Conservation (phyloP, 2,888 invertebrate species). For the Timandra comae region DNA sequence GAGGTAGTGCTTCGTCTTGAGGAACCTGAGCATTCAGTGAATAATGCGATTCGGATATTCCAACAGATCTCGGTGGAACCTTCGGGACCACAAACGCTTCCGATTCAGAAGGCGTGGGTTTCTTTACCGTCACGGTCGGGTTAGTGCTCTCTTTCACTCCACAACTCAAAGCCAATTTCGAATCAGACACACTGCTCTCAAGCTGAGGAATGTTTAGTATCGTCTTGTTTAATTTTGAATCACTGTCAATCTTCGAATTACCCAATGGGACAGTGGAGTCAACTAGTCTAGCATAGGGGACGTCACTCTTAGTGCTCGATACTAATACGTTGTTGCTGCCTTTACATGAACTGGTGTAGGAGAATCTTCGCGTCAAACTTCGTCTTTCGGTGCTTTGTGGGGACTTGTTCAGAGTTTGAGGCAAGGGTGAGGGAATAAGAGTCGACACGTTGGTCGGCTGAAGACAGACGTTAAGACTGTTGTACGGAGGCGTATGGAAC, state of each 20-base stretch:
- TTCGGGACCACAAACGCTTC: conserved; percentile 58
- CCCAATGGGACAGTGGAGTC: conserved; percentile 79
- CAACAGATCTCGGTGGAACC: conserved; percentile 67
- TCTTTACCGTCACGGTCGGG: conserved; percentile 36
- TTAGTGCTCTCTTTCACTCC: conserved; percentile 73
- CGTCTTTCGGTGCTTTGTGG: conserved; percentile 58
- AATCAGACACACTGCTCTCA: conserved; percentile 91
- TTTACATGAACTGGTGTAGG: conserved; percentile 67
- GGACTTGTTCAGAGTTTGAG: conserved; percentile 57
- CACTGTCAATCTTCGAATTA: conserved; percentile 81
- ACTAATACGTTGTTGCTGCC: conserved; percentile 61
- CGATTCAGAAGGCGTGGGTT: conserved; percentile 33
- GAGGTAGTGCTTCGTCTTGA: conserved; percentile 76
- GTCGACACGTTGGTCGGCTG: conserved; percentile 78
- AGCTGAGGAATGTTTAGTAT: conserved; percentile 74
- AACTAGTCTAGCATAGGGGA: conserved; percentile 87
- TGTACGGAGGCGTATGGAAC: conserved; percentile 93
- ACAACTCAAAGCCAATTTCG: conserved; percentile 88
- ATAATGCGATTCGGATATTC: conserved; percentile 81
- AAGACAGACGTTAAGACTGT: conserved; percentile 84
- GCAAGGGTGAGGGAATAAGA: conserved; percentile 62
- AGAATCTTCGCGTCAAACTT: conserved; percentile 66
- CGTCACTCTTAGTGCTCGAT: conserved; percentile 77
- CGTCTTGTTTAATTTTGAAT: conserved; percentile 80
- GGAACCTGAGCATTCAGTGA: conserved; percentile 77